Evolutionary conservation across 2,888 invertebrate species (phyloP).

Genomic region (Agrotis exclamationis): DNA sequence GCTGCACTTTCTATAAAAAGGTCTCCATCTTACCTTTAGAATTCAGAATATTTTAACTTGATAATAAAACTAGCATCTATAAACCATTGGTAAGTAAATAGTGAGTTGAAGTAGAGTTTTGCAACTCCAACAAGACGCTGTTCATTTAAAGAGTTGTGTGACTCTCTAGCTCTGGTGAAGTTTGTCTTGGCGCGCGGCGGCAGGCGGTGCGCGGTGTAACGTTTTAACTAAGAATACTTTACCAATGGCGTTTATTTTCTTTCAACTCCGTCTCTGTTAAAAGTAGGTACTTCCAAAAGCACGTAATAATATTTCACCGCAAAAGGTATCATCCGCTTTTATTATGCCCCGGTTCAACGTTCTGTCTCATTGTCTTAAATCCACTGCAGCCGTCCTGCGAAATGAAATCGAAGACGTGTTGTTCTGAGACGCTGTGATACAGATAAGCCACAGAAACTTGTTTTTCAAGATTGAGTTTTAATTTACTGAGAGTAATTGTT

Average conservation of each 20-base stretch:
- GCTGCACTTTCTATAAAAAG: slow-evolving; percentile 52
- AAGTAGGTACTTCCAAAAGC: slow-evolving; percentile 49
- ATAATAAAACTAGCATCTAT: slow-evolving; percentile 62
- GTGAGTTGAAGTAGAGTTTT: slow-evolving; percentile 70
- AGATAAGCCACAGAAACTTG: slow-evolving; percentile 80
- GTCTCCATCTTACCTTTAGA: slow-evolving; percentile 25
- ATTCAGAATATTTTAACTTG: slow-evolving; percentile 44
- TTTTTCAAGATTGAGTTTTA: slow-evolving; percentile 81
- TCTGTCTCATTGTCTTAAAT: slow-evolving; percentile 54
- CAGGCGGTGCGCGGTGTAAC: slow-evolving; percentile 64
- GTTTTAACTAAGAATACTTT: slow-evolving; percentile 72
- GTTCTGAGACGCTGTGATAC: slow-evolving; percentile 52
- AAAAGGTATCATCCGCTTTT: slow-evolving; percentile 53
- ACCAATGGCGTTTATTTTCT: slow-evolving; percentile 68
- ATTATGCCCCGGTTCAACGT: slow-evolving; percentile 47
- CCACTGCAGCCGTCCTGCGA: slow-evolving; percentile 48
- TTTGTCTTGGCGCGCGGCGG: slow-evolving; percentile 71
- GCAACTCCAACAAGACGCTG: slow-evolving; percentile 75
- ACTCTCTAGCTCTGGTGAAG: slow-evolving; percentile 72
- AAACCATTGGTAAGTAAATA: slow-evolving; percentile 75
- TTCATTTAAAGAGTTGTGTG: slow-evolving; percentile 81
- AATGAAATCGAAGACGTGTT: slow-evolving; percentile 56
- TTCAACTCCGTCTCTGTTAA: slow-evolving; percentile 55
- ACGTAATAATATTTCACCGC: slow-evolving; percentile 52
- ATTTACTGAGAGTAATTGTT: slow-evolving; percentile 82